phyloP scores from a whole-genome alignment of 2,113 vertebrate species.

The Austrofundulus limnaeus region DNA sequence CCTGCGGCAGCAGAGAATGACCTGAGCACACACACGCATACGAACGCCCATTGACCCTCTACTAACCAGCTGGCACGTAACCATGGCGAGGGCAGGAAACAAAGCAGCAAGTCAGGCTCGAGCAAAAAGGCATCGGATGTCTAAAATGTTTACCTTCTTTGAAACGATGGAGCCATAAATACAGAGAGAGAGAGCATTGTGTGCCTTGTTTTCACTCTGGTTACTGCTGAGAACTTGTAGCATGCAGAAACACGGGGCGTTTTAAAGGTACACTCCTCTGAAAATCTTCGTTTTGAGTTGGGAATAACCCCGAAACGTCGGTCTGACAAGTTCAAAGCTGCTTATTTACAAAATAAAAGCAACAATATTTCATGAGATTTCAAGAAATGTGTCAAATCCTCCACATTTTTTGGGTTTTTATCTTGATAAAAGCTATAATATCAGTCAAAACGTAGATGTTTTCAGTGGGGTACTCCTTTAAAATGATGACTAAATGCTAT shows the following conservation, averaged over 20 bases:
- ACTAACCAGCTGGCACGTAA: conserved; percentile 73
- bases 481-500: conserved; percentile 37
- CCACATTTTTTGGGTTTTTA: too few relatives aligned
- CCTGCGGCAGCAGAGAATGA: conserved; percentile 52
- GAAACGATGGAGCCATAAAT: conserved; percentile 23
- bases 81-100: conserved; percentile 67
- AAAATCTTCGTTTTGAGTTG: conserved; percentile 11
- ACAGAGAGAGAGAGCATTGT: conserved; percentile 50
- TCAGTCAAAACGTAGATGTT: conserved; percentile 2
- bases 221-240: conserved; percentile 60
- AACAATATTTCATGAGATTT: not conserved
- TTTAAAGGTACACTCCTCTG: conserved; percentile 49
- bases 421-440: not conserved
- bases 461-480: conserved; percentile 31
- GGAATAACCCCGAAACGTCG: not conserved
- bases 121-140: conserved; percentile 27
- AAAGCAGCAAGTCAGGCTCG: conserved; percentile 64
- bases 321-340: conserved; percentile 1
- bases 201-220: conserved; percentile 68
- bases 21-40: conserved; percentile 39
- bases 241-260: conserved; percentile 52
- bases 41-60: conserved; percentile 45
- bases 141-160: conserved; percentile 10
- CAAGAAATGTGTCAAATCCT: not conserved
- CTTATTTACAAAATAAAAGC: not conserved